These are phyloP conservation scores for Philereme vetulata DNA, from an alignment of 2,888 invertebrate genomes.

Conservation along the genomic window DNA sequence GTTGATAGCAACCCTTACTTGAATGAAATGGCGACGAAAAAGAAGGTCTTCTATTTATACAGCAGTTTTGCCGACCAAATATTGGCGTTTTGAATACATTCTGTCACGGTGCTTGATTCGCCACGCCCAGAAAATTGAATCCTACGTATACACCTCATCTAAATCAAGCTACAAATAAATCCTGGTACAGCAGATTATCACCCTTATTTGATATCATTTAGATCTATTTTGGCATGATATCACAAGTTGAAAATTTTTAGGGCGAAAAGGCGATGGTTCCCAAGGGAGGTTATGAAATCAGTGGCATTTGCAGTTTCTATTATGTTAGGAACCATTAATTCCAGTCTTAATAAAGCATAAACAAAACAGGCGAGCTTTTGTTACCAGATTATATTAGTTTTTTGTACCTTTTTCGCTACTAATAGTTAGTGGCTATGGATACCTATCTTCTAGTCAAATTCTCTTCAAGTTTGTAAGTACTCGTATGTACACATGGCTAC, in stretches of 20 bases:
- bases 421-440: too few species aligned
- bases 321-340: slow-evolving; percentile 83
- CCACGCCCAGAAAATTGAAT: slow-evolving; percentile 84
- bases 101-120: slow-evolving; percentile 82
- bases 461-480: too few species aligned
- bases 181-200: slow-evolving; percentile 39
- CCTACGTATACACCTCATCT: slow-evolving; percentile 74
- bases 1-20: slow-evolving; percentile 60
- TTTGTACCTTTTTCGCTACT: too few species aligned
- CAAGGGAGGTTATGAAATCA: slow-evolving; percentile 85
- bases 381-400: slow-evolving; percentile 35
- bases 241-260: slow-evolving; percentile 59
- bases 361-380: slow-evolving; percentile 71
- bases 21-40: slow-evolving; percentile 63
- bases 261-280: slow-evolving; percentile 81
- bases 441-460: too few species aligned
- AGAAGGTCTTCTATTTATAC: slow-evolving; percentile 76
- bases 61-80: slow-evolving; percentile 73
- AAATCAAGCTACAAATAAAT: slow-evolving; percentile 55
- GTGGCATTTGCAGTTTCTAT: slow-evolving; percentile 87
- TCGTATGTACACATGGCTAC: too few species aligned
- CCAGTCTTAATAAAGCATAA: slow-evolving; percentile 80
- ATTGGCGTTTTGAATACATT: slow-evolving; percentile 81
- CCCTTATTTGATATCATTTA: slow-evolving; percentile 43
- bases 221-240: slow-evolving; percentile 45